Evolutionary conservation across 2,888 invertebrate species (phyloP), one percentile per base, ranked within the genome.

Genomic region (Oxytorus armatus): DNA sequence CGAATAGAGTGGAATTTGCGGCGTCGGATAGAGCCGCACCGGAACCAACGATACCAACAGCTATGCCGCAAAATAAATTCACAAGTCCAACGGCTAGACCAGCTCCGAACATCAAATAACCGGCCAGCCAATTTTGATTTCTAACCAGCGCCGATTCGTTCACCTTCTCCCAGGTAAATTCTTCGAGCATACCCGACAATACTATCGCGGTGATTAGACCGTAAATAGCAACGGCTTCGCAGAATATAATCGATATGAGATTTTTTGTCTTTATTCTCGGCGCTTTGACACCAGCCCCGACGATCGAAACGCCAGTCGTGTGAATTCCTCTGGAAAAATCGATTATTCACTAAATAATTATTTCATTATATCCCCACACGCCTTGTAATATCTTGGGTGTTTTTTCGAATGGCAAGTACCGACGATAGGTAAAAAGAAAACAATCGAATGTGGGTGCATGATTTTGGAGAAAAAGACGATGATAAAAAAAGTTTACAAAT

Each of bases 141-240:
- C 93, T 94, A 1, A 77, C 42, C 1, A 79, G 18, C 0, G 42
- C n/a, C 8, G 76, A 70, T 10, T 66, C 59, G 7, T 21, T 44
- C 21, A 77, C 55, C 29, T 77, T 66, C 0, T 61, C 39, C 51
- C 77, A 29, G 7, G 63, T 77, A 44, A 91, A 92, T 29, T 85
- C 92, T 82, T 95, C 96, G 86, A 97, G 93, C 92, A 96, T 95
- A 85, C 98, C 98, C 49, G 97, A 97, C 79, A 99, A 94, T 44
- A 99, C 98, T 91, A 99, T 99, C 57, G 99, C 99, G 88, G 99
- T 98, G 89, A 99, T 99, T 83, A 99, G 94, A 29, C 99, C 99
- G 92, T 99, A 99, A 93, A 99, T 99, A 84, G 99, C 99, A 2
- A 99, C 99, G 84, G 99, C 99, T 93, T 99, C 99, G 92, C 99